Evolutionary conservation across 2,888 invertebrate species (phyloP).

Genomic region (Caenorhabditis doughertyi): DNA sequence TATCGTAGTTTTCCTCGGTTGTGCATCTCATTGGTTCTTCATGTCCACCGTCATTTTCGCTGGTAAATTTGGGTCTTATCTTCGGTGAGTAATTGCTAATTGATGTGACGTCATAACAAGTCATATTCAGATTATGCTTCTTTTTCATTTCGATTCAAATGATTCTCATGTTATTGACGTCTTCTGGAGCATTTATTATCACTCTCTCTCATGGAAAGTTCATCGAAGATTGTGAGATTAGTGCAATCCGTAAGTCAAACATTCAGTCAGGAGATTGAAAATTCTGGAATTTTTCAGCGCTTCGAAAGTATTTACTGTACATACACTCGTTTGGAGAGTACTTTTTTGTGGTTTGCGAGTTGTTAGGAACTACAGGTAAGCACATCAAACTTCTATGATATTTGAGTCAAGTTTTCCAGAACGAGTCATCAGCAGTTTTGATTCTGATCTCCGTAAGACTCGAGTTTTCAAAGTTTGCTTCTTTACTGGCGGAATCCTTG

Average conservation of each 20-base stretch:
- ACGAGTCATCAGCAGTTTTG: conserved; percentile 14
- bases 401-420: conserved; percentile 4
- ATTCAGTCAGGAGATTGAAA: background rate
- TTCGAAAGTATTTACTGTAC: conserved; percentile 30
- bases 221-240: conserved; percentile 49
- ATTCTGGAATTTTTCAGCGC: background rate
- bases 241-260: conserved; percentile 10
- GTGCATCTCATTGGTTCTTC: conserved; percentile 31
- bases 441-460: conserved; percentile 9
- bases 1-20: conserved; percentile 32
- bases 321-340: conserved; percentile 49
- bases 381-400: too few relatives aligned
- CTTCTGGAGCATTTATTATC: conserved; percentile 32
- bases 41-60: background rate
- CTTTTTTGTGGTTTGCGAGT: conserved; percentile 46
- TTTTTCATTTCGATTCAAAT: conserved; percentile 9
- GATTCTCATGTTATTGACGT: conserved; percentile 45
- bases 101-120: background rate
- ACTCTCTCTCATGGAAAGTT: conserved; percentile 34
- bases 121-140: conserved; percentile 29
- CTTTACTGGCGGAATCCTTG: background rate
- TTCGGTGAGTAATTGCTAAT: conserved; percentile 15
- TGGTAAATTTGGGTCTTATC: conserved; percentile 16
- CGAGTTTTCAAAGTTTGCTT: background rate
- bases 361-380: conserved; percentile 33